A percentile compares a stretch with the other conserved stretches of the same genome.
These are phyloP conservation scores for Rhinoptilus africanus DNA, from an alignment of 2,113 vertebrate species.

Conservation along the genomic window DNA sequence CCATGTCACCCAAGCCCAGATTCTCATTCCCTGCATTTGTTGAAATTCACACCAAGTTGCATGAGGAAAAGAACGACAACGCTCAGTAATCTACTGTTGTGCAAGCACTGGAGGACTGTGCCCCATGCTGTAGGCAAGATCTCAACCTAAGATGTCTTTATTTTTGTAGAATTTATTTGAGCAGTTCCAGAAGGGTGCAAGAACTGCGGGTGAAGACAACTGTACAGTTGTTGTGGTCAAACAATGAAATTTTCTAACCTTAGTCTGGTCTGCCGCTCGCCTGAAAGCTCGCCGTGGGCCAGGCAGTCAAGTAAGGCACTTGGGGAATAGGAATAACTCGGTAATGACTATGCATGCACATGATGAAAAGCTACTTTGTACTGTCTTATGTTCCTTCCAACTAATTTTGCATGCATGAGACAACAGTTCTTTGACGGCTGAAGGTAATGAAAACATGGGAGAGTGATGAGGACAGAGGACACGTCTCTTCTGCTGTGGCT, in stretches of 20 bases:
- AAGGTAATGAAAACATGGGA: neutral
- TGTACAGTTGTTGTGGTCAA: neutral
- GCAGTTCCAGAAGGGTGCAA: neutral
- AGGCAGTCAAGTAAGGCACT: neutral
- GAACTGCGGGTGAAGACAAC: neutral
- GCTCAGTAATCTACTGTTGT: neutral
- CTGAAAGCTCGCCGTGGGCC: neutral
- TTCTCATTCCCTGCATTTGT: neutral
- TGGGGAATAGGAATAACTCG: fast-evolving
- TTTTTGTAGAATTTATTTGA: neutral
- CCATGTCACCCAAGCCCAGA: neutral
- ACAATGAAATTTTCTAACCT: neutral
- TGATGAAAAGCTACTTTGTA: neutral
- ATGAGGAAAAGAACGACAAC: neutral
- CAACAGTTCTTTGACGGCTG: neutral
- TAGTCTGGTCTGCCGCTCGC: neutral
- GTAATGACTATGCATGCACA: neutral
- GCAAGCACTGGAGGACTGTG: neutral
- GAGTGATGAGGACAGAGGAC: neutral
- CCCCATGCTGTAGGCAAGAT: neutral
- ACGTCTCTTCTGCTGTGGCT: neutral
- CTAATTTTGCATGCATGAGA: neutral
- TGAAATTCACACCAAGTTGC: neutral
- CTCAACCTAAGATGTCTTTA: neutral
- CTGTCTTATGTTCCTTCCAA: neutral